These are phyloP conservation scores for Zapornia atra DNA, from an alignment of 2,113 vertebrate genomes.

Conservation along the genomic window DNA sequence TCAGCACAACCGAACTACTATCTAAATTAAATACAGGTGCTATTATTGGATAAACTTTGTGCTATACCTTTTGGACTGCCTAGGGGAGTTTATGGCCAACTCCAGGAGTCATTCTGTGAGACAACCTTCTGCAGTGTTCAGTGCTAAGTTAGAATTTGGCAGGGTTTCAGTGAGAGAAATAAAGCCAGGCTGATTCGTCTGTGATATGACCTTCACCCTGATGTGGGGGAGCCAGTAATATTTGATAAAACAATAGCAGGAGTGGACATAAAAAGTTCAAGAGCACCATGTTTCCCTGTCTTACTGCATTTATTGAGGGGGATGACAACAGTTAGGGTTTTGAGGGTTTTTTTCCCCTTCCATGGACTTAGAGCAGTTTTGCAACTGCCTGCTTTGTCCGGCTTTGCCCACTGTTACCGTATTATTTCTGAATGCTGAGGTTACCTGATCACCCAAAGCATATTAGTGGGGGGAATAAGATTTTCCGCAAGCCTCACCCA, in stretches of 20 bases:
- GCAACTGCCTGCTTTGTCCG: background rate
- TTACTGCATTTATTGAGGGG: background rate
- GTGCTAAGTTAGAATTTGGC: background rate
- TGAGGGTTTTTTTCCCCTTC: background rate
- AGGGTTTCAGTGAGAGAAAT: background rate
- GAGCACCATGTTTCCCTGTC: background rate
- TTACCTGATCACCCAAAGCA: background rate
- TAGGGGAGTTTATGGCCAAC: background rate
- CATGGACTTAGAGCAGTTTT: background rate
- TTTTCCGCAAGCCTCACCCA: background rate
- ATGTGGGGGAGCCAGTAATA: background rate
- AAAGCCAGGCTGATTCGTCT: background rate
- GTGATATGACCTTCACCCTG: background rate
- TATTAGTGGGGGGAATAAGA: background rate
- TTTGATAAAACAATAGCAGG: background rate
- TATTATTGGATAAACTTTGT: background rate
- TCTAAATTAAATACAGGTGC: background rate
- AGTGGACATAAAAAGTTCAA: background rate
- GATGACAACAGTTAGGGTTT: background rate
- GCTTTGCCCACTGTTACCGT: background rate
- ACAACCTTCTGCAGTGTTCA: background rate
- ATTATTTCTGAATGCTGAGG: background rate
- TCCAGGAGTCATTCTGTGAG: background rate
- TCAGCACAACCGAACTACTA: constrained; percentile 10
- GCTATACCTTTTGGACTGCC: background rate